Evolutionary conservation across 2,888 invertebrate genomes (phyloP).

Genomic region (Hypolimnas misippus): DNA sequence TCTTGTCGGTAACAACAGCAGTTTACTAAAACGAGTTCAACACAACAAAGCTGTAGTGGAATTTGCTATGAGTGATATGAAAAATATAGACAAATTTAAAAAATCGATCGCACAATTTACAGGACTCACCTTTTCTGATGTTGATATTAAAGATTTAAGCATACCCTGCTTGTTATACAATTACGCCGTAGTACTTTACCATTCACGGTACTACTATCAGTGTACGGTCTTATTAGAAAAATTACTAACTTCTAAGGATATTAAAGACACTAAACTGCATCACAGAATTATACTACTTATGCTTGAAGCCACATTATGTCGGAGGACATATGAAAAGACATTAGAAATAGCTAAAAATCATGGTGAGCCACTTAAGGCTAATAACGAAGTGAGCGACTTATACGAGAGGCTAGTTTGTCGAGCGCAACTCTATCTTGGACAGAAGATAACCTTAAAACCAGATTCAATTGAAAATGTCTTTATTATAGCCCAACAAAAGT

Average conservation of each 20-base stretch:
- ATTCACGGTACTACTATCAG: conserved; percentile 89
- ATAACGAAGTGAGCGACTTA: conserved; percentile 62
- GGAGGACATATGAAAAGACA: conserved; percentile 73
- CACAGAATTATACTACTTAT: conserved; percentile 68
- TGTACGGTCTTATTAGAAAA: conserved; percentile 80
- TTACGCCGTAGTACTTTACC: conserved; percentile 90
- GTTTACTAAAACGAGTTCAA: conserved; percentile 84
- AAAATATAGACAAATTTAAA: conserved; percentile 88
- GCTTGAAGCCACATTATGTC: conserved; percentile 73
- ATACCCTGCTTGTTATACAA: conserved; percentile 87
- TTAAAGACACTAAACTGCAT: conserved; percentile 69
- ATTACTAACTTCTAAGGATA: conserved; percentile 62
- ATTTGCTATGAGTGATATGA: conserved; percentile 89
- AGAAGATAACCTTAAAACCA: conserved; percentile 57
- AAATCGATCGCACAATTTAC: conserved; percentile 86
- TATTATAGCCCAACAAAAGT: conserved; percentile 75
- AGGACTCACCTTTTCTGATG: conserved; percentile 76
- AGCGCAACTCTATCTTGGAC: conserved; percentile 68
- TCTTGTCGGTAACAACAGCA: conserved; percentile 84
- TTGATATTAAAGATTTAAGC: conserved; percentile 66
- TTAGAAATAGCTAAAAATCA: conserved; percentile 68
- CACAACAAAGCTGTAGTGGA: conserved; percentile 94
- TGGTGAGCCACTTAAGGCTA: conserved; percentile 64
- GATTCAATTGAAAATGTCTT: conserved; percentile 77
- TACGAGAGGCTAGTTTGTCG: conserved; percentile 71